Evolutionary conservation across 2,888 invertebrate genomes (phyloP).

Genomic region (Diarsia mendica): DNA sequence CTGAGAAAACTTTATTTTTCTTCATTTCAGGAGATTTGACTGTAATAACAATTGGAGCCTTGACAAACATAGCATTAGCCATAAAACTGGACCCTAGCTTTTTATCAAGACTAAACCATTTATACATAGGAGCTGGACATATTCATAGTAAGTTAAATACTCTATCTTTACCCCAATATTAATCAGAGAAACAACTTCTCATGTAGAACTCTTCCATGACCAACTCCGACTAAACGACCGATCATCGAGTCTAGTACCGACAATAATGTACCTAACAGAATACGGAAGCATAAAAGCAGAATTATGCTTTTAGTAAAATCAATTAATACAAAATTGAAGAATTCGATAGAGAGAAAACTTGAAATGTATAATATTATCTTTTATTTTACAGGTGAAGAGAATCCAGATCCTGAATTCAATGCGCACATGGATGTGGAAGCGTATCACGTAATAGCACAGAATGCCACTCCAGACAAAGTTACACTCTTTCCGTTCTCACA

Average conservation of each 20-base stretch:
- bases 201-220: neutral
- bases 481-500: slow-evolving; percentile 83
- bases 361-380: neutral
- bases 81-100: slow-evolving; percentile 92
- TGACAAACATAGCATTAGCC: slow-evolving; percentile 95
- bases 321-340: neutral
- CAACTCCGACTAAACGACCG: too few relatives aligned
- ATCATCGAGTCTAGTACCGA: too few relatives aligned
- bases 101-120: slow-evolving; percentile 91
- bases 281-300: neutral
- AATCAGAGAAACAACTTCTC: neutral
- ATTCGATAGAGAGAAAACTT: neutral
- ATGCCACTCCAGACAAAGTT: slow-evolving; percentile 79
- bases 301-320: neutral
- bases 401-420: slow-evolving; percentile 80
- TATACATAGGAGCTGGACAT: slow-evolving; percentile 95
- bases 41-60: slow-evolving; percentile 92
- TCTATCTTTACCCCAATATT: neutral
- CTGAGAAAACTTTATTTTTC: neutral
- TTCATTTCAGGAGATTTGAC: slow-evolving; percentile 87
- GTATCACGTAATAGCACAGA: slow-evolving; percentile 77
- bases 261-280: neutral
- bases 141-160: slow-evolving; percentile 89
- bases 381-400: slow-evolving; percentile 68
- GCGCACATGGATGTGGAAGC: slow-evolving; percentile 83